Evolutionary conservation across 2,113 vertebrate genomes (phyloP), one percentile per base, ranked within the genome.

Genomic region (Silurus asotus): DNA sequence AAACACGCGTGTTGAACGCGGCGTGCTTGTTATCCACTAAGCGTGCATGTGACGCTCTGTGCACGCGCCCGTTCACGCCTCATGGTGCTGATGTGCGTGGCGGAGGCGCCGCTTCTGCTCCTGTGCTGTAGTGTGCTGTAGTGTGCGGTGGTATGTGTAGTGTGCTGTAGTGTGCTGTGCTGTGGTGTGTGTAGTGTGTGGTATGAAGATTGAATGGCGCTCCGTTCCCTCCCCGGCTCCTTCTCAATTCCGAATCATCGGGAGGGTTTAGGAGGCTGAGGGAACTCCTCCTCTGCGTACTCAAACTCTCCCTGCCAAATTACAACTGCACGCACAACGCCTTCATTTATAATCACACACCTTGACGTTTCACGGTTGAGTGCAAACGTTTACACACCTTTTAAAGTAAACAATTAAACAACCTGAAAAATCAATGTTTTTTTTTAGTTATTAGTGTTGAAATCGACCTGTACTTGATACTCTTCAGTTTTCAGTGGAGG

Each of bases 41-140:
- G 82, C 69, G 69, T 7, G 10, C n/a, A 8, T 25, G 82, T 58
- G 23, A 61, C 82, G 67, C 55, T 84, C 20, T 74, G 67, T 56
- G 55, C 55, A 84, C 53, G n/a, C 69, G 82, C 82, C 10, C 82
- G 56, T 65, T 84, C 56, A 74, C 82, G 53, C 67, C 82, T 83
- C 81, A 83, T 83, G 81, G 81, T 83, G 65, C 65, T 45, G 64
- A 69, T 67, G 65, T 83, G 81, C 28, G 81, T 83, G 81, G 81
- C n/a, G 81, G 64, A 70, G 51, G 65, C 81, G 81, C 81, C 17
- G 65, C 37, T 72, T 65, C 64, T 82, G 82, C 49, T 83, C 19
- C 48, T 4, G 51, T 56, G 67, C 37, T 49, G 82, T 17, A 55
- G 62, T 28, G 81, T 11, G 64, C n/a, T n/a, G 23, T 8, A 3